Conservation (phyloP, 2,888 invertebrate species). For the Tetanocera ferruginea region DNA sequence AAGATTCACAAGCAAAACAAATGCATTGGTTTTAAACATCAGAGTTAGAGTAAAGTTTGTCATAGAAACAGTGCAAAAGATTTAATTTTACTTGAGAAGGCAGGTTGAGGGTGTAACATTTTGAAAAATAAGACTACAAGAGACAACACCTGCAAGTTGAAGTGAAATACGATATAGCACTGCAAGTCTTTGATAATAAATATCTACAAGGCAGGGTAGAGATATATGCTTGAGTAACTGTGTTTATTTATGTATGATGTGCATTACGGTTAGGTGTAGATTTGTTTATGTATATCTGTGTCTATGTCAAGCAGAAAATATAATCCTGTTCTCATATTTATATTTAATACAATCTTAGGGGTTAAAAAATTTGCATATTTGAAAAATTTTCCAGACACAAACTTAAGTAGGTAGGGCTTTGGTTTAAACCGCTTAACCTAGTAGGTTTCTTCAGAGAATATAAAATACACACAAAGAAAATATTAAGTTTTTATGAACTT, state of each 20-base stretch:
- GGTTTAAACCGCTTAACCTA: conserved; percentile 31
- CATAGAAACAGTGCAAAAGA: too few species aligned
- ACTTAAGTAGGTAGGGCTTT: background rate
- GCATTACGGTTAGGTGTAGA: too few species aligned
- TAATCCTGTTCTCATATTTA: conserved; percentile 22
- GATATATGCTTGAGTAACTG: background rate
- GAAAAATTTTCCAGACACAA: conserved; percentile 6
- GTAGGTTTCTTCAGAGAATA: background rate
- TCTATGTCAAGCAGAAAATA: conserved; percentile 29
- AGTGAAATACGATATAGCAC: conserved; percentile 19
- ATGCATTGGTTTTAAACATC: too few species aligned
- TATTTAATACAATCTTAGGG: conserved; percentile 10
- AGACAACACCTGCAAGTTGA: background rate
- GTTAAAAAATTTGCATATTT: conserved; percentile 35
- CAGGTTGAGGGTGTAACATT: background rate
- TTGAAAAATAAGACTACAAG: background rate
- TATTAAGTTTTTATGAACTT: too few species aligned
- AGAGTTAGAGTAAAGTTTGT: too few species aligned
- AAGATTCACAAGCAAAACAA: too few species aligned
- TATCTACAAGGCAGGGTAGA: background rate
- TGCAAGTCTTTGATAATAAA: conserved; percentile 5
- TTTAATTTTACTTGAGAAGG: background rate
- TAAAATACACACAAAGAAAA: background rate
- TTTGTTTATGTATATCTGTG: background rate
- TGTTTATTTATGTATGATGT: background rate